Base-by-base conservation (phyloP, 2,888 invertebrate genomes). In the Eledona agricola region DNA sequence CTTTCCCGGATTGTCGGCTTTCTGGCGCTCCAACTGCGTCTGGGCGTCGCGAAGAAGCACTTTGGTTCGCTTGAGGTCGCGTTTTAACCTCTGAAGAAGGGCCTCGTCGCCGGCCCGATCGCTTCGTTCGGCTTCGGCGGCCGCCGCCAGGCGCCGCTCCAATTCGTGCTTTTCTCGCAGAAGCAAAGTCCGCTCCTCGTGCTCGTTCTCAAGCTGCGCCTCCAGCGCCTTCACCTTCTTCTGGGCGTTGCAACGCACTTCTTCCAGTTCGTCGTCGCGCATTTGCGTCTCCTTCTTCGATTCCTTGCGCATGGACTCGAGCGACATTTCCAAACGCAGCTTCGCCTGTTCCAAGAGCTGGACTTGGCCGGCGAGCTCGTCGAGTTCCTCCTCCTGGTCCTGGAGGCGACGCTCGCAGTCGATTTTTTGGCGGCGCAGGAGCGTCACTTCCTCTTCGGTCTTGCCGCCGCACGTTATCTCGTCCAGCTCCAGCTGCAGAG, bases 181-280 rank as follows among this genome's bases (percentile, higher is more conserved):
- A 31, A 96, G 78, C 52, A 88, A 77, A 20, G 94, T 93, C 22
- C 96, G 83, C 74, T 96, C 95, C 55, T 94, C 90, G 73, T 96
- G 95, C 74, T 96, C 96, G 62, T 89, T 91, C 74, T 96, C 96
- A 58, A 96, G 76, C 72, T 96, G 96, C 10, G 88, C 86, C 77
- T 96, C 96, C 64, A 96, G 79, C 50, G 90, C 89, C 80, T 93
- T 93, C 10, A 94, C 88, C 78, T 95, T 96, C 78, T 96, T 96
- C 72, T 93, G 89, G 2, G 93, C 88, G 67, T 89, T 89, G 57
- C 90, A 90, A 7, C 96, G 82, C 16, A 91, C 87, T 67, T 96
- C 96, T 72, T 97, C 96, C 71, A 96, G 79, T 74, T 97, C 97
- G 63, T 95, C 93, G 64, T 97, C 97, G 3, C 94, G 82, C 62